phyloP scores from a whole-genome alignment of 1,140 invertebrate species.

The Neodiprion pinetum region DNA sequence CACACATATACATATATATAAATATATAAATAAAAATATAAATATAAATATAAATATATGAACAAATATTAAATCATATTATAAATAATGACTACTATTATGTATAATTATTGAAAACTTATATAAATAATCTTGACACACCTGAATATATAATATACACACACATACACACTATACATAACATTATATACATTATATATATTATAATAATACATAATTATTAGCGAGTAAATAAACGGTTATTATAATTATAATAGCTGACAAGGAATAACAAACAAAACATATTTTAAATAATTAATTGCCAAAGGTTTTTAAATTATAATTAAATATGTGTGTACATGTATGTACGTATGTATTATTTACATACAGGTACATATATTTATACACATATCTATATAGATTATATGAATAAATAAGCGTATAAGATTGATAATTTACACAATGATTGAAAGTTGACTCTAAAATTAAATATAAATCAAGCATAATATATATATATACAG shows the following conservation, averaged over 20 bases:
- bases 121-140: slow-evolving; percentile 20
- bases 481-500: slow-evolving; percentile 16
- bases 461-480: slow-evolving; percentile 61
- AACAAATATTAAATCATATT: slow-evolving; percentile 27
- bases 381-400: not conserved
- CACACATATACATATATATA: slow-evolving; percentile 28
- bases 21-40: slow-evolving; percentile 33
- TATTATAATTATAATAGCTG: slow-evolving; percentile 31
- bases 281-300: slow-evolving; percentile 63
- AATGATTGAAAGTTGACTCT: slow-evolving; percentile 61
- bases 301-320: slow-evolving; percentile 58
- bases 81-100: slow-evolving; percentile 28
- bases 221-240: slow-evolving; percentile 34
- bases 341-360: slow-evolving; percentile 23
- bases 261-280: slow-evolving; percentile 44
- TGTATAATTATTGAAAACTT: slow-evolving; percentile 15
- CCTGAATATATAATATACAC: slow-evolving; percentile 19
- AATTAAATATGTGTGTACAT: slow-evolving; percentile 40
- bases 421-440: slow-evolving; percentile 34
- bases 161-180: slow-evolving; percentile 42
- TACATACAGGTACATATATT: slow-evolving; percentile 20
- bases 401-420: slow-evolving; percentile 14
- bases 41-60: slow-evolving; percentile 31
- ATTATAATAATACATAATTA: slow-evolving; percentile 37
- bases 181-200: slow-evolving; percentile 41